Base-by-base conservation (phyloP, 2,888 invertebrate genomes). In the Myathropa florea region DNA sequence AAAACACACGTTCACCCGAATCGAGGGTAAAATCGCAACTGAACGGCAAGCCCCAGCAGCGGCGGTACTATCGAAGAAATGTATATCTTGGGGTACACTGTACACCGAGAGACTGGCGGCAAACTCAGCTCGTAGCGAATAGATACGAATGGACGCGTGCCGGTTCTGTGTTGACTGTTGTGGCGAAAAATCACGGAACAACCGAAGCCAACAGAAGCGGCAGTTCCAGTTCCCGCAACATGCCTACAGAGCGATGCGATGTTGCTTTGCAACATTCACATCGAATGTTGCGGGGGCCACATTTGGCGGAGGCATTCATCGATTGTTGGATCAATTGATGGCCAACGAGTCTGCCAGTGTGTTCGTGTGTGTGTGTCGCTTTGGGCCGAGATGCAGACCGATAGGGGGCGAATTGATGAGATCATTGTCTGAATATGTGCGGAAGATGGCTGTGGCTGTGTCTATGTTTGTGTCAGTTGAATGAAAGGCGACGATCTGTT, bases 1-100 rank as follows among this genome's bases (percentile, higher is more conserved):
- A 33, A 64, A 76, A 77, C 77, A 81, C 81, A 85, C 85, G 81
- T 85, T 85, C 77, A 81, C 81, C 81, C 81, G 81, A 81, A 81
- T 81, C 85, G 85, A 81, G 85, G 85, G 85, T 85, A 85, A 85
- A 85, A 85, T 85, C 77, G 85, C 85, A 85, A 85, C 85, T 85
- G 71, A 79, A 65, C 23, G 6, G 21, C 33, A 55, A 68, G 53
- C 67, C 23, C 18, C 76, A 68, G 57, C 77, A 72, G 33, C 83
- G 65, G 71, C 77, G 72, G 71, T 53, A 39, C 46, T 18, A 46
- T 18, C 46, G 46, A 7, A 39, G 72, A 85, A 81, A 81, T 77
- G 84, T 85, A 85, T 85, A 80, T 76, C 81, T 33, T 33, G 33
- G 33, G 12, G 33, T 33, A 33, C 33, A 33, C 33, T 72, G 80